Conservation (phyloP, 2,888 invertebrate genomes). For the Oscheius sp. region DNA sequence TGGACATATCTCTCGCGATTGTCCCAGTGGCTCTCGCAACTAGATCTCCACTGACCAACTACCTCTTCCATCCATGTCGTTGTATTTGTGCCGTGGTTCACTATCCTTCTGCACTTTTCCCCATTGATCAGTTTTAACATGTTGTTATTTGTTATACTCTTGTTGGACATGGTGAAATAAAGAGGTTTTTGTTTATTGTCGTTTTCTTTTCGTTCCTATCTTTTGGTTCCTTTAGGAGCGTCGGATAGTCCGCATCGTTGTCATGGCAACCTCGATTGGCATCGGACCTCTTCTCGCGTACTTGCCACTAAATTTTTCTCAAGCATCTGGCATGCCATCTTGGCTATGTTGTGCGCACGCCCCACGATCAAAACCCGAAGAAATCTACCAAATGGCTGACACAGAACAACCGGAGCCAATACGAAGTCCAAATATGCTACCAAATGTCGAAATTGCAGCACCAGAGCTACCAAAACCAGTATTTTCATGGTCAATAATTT, state of each 20-base stretch:
- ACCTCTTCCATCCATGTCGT: neutral
- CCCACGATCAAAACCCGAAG: constrained; percentile 36
- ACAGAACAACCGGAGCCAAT: neutral
- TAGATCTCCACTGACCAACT: constrained; percentile 22
- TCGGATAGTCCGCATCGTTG: neutral
- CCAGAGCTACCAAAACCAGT: constrained; percentile 29
- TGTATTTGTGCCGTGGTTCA: neutral
- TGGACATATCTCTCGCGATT: constrained; percentile 64
- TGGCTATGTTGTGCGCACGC: constrained; percentile 43
- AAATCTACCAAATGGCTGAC: constrained; percentile 44
- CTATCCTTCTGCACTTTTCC: neutral
- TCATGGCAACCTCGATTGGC: neutral
- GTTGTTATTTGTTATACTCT: constrained; percentile 26
- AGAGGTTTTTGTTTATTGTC: constrained; percentile 21
- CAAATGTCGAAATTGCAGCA: constrained; percentile 8
- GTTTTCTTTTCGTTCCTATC: neutral
- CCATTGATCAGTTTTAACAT: constrained; percentile 1
- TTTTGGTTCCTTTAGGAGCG: neutral
- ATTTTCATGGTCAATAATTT: constrained; percentile 40
- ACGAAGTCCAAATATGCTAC: neutral
- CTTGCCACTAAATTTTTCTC: neutral
- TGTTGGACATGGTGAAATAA: constrained; percentile 23
- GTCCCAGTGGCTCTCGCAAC: constrained; percentile 46
- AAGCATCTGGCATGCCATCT: constrained; percentile 28
- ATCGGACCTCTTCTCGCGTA: neutral